Conservation (phyloP, 2,113 vertebrate genomes). For the Tichodroma muraria region DNA sequence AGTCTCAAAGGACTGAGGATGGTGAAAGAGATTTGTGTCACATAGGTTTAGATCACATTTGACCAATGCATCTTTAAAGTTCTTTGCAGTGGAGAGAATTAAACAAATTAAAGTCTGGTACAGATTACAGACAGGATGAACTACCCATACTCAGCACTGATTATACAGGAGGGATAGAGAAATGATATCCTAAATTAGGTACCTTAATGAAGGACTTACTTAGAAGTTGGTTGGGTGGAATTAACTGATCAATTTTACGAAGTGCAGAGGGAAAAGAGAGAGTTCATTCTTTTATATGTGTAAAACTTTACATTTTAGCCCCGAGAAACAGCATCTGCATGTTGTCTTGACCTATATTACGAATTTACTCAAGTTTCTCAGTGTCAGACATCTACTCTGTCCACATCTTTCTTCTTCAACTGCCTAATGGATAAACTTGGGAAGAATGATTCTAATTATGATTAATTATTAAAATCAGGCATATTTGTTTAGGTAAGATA, state of each 20-base stretch:
- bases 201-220: background rate
- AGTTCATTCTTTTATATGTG: fast-evolving
- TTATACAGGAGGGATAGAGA: background rate
- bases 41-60: background rate
- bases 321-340: background rate
- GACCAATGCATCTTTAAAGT: background rate
- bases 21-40: background rate
- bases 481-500: background rate
- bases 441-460: background rate
- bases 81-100: background rate
- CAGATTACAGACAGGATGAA: background rate
- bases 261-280: background rate
- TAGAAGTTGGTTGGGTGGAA: background rate
- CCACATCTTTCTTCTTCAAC: background rate
- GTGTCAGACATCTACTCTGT: background rate
- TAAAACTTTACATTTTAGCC: background rate
- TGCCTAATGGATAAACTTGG: background rate
- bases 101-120: background rate
- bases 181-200: background rate
- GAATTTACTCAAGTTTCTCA: background rate
- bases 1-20: background rate
- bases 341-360: background rate
- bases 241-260: background rate
- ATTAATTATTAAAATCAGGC: background rate
- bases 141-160: background rate